Evolutionary conservation across 2,888 invertebrate genomes (phyloP).

Genomic region (Eubasilissa splendida): DNA sequence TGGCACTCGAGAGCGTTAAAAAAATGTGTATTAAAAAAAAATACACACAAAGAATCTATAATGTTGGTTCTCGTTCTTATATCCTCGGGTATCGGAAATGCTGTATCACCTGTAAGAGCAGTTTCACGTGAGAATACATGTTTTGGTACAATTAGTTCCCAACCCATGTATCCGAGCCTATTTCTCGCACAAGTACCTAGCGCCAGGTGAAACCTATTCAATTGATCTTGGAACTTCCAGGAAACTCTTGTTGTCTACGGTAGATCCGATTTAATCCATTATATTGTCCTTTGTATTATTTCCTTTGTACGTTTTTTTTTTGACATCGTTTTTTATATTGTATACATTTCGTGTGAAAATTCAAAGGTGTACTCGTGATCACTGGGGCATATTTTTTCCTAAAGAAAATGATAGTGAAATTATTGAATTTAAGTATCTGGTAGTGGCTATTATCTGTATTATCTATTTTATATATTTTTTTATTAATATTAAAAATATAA

Average conservation of each 20-base stretch:
- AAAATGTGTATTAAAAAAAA: too few species aligned
- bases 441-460: too few species aligned
- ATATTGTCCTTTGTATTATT: slow-evolving; percentile 21
- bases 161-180: background rate
- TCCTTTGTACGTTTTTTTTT: slow-evolving; percentile 12
- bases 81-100: background rate
- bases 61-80: background rate
- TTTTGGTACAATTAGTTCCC: slow-evolving; percentile 18
- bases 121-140: slow-evolving; percentile 18
- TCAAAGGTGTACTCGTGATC: slow-evolving; percentile 4
- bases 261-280: slow-evolving; percentile 34
- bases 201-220: slow-evolving; percentile 37
- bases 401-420: too few species aligned
- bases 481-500: too few species aligned
- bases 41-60: too few species aligned
- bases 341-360: slow-evolving; percentile 29
- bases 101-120: slow-evolving; percentile 31
- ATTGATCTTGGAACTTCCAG: slow-evolving; percentile 22
- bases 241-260: slow-evolving; percentile 8
- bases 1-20: too few species aligned
- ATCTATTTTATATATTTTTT: too few species aligned
- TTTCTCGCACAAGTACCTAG: background rate
- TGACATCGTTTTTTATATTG: background rate
- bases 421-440: too few species aligned
- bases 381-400: too few species aligned